Conservation (phyloP, 64 coral and sea anemone genomes). For the Porites australiensis region DNA sequence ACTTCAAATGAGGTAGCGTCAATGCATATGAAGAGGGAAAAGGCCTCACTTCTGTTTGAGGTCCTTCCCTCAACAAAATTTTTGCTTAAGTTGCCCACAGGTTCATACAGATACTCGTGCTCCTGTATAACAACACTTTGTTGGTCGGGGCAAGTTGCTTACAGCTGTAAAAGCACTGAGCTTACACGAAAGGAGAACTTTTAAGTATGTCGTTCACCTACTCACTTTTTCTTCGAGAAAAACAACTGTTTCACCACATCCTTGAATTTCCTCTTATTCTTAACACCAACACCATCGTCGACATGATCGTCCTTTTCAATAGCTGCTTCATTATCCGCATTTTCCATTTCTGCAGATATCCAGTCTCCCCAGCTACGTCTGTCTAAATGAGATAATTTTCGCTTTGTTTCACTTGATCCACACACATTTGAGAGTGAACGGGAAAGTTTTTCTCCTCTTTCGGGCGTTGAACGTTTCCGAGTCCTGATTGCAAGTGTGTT, state of each 20-base stretch:
- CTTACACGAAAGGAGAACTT: no score
- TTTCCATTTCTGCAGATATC: slow-evolving; percentile 70
- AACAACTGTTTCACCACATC: slow-evolving; percentile 86
- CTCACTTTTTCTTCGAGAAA: slow-evolving; percentile 70
- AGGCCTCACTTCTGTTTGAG: no score
- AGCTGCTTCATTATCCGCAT: neutral
- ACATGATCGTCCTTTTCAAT: slow-evolving; percentile 13
- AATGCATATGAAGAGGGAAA: no score
- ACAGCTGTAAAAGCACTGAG: no score
- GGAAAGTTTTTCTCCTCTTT: slow-evolving; percentile 34
- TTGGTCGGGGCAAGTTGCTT: no score
- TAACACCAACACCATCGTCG: slow-evolving; percentile 31
- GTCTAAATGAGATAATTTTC: slow-evolving; percentile 56
- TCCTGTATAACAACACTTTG: no score
- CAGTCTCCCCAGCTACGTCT: slow-evolving; percentile 73
- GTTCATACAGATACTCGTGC: no score
- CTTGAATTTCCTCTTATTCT: slow-evolving; percentile 74
- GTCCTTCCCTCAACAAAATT: no score
- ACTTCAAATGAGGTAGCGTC: no score
- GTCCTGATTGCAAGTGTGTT: slow-evolving; percentile 63
- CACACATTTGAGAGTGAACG: slow-evolving; percentile 25
- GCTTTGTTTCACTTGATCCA: slow-evolving; percentile 38
- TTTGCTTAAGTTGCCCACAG: no score
- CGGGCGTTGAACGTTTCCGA: neutral
- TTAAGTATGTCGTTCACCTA: neutral